phyloP scores from a whole-genome alignment of 2,113 vertebrate genomes.

The Gadus macrocephalus region DNA sequence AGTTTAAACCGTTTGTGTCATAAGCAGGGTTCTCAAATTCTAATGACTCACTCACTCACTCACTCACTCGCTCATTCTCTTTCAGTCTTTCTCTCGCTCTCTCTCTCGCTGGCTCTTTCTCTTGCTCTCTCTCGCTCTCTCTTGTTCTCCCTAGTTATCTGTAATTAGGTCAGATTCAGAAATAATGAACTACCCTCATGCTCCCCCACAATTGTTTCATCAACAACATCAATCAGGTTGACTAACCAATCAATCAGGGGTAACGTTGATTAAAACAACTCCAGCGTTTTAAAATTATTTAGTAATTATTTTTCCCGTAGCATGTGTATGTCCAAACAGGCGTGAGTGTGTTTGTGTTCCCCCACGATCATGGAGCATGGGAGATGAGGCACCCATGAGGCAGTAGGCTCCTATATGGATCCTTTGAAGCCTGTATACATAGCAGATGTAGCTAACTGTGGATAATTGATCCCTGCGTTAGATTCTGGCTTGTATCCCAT shows the following conservation, averaged over 20 bases:
- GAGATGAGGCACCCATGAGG: conserved; percentile 53
- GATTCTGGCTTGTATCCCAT: conserved; percentile 33
- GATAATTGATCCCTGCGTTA: conserved; percentile 65
- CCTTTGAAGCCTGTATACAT: conserved; percentile 47
- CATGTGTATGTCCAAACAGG: background rate
- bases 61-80: background rate
- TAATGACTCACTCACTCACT: no score
- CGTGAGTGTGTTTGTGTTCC: conserved; percentile 26
- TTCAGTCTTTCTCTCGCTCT: background rate
- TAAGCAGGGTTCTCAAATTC: no score
- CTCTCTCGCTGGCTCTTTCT: background rate
- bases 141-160: background rate
- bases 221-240: conserved; percentile 22
- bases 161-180: conserved; percentile 48
- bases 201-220: conserved; percentile 14
- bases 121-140: background rate
- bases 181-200: conserved; percentile 32
- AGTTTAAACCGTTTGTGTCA: no score
- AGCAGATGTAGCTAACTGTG: conserved; percentile 56
- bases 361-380: conserved; percentile 31
- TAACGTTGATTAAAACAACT: conserved; percentile 16
- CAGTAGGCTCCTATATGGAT: conserved; percentile 49
- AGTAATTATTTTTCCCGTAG: background rate
- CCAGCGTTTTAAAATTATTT: conserved; percentile 11
- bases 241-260: conserved; percentile 41